phyloP scores from a whole-genome alignment of 2,797 vertebrate species.

The Leptatherina wallacei region DNA sequence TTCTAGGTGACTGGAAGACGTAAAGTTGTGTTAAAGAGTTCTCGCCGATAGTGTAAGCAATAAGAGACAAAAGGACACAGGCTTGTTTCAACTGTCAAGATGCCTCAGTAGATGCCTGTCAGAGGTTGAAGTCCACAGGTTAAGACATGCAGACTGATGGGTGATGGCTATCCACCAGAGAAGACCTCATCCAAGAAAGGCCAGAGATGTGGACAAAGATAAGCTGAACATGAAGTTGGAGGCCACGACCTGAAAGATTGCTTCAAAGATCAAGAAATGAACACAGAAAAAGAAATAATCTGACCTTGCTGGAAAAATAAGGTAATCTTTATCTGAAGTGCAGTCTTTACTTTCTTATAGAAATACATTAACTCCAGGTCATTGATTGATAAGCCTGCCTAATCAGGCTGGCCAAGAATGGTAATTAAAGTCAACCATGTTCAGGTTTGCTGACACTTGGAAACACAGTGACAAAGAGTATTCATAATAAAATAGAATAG shows the following conservation, averaged over 20 bases:
- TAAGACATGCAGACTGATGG: conserved; percentile 58
- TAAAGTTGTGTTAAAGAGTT: background rate
- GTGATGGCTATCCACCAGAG: conserved; percentile 68
- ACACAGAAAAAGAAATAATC: conserved; percentile 11
- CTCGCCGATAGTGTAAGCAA: conserved; percentile 25
- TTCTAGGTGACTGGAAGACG: background rate
- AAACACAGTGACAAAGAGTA: background rate
- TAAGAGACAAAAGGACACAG: conserved; percentile 42
- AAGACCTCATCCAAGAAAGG: conserved; percentile 51
- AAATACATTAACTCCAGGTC: conserved; percentile 1
- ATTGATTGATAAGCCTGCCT: background rate
- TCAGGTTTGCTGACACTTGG: background rate
- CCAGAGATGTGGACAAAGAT: conserved; percentile 54
- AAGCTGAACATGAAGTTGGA: conserved; percentile 51
- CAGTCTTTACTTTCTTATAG: conserved; percentile 1
- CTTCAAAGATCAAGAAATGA: conserved; percentile 46
- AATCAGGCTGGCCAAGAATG: background rate
- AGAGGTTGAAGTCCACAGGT: conserved; percentile 52
- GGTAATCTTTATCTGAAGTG: conserved; percentile 6
- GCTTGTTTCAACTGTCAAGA: conserved; percentile 54
- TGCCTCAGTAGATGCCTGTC: conserved; percentile 59
- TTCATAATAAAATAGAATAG: background rate
- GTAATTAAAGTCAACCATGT: background rate
- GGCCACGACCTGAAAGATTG: conserved; percentile 46
- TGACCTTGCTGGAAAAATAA: conserved; percentile 17